Evolutionary conservation across 2,797 vertebrate species (phyloP), one percentile per base, ranked within the genome.

Genomic region (Steatocranus sp.): DNA sequence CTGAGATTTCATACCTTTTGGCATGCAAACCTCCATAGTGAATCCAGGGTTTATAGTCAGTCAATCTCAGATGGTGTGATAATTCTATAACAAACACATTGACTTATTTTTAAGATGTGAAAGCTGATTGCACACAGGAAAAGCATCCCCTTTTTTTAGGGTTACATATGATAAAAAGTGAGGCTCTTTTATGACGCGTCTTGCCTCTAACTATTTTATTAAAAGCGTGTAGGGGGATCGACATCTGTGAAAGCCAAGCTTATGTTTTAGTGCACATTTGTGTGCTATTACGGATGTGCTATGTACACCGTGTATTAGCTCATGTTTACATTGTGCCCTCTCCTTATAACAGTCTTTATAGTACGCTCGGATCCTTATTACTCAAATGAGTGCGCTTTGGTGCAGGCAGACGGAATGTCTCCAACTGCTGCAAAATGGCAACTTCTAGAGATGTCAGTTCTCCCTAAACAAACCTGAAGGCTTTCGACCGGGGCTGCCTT

Each of bases 391-490:
- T 50, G 81, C 83, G 82, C 83, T 49, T 80, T 5, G 50, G 77
- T 49, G 91, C 25, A 74, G 81, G 85, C 94, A 96, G 93, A 90
- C 84, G 91, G 92, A 84, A 84, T 49, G 27, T 88, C 93, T 95
- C 93, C 82, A 83, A 88, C 84, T 23, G 78, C 87, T 87, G 85
- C 76, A 87, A 88, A 81, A 83, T 84, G 82, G 87, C 90, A 89
- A 90, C 92, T 92, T 86, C 84, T 75, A 15, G 81, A 85, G 81
- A 85, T 86, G 93, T 95, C 94, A 93, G 91, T 11, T 91, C 93
- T 93, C 91, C 91, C 90, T 91, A 96, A 96, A 96, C 95, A 96
- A 92, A 93, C 75, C 81, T 78, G 87, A 93, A 90, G 92, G 91
- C 87, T 90, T 84, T 91, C 87, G 89, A 82, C 82, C 18, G 80